A percentile compares a stretch with the other conserved stretches of the same genome.
phyloP scores from a whole-genome alignment of 2,888 invertebrate genomes.

The Epinotia brunnichana region DNA sequence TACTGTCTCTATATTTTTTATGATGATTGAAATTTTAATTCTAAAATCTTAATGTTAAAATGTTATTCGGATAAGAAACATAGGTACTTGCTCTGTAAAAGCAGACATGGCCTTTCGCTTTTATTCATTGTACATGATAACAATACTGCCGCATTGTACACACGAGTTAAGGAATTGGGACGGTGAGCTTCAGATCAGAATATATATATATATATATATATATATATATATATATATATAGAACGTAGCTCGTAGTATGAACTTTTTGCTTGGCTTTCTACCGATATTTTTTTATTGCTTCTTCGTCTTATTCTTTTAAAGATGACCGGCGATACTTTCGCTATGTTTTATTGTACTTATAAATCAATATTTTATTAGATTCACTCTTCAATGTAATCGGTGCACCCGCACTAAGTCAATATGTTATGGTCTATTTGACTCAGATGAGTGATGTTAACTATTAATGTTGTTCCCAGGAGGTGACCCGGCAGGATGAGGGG shows the following conservation, averaged over 20 bases:
- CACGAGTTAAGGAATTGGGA: conserved; percentile 46
- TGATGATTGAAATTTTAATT: neutral
- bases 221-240: too few relatives aligned
- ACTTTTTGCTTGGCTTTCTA: conserved; percentile 57
- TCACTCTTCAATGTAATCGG: neutral
- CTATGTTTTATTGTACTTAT: conserved; percentile 6
- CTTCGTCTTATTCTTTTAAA: conserved; percentile 27
- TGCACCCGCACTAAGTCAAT: too few relatives aligned
- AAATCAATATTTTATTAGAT: neutral
- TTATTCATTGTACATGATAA: conserved; percentile 53
- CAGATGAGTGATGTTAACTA: neutral
- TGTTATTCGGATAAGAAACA: conserved; percentile 5
- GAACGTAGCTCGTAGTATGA: conserved; percentile 46
- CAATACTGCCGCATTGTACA: conserved; percentile 42
- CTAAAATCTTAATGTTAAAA: neutral
- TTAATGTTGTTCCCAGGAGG: conserved; percentile 60
- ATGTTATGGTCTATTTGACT: neutral
- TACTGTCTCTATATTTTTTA: neutral
- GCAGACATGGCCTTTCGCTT: conserved; percentile 62
- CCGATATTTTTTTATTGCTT: conserved; percentile 36
- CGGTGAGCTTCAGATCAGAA: conserved; percentile 45
- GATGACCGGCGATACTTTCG: conserved; percentile 25
- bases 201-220: too few relatives aligned
- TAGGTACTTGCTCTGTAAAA: conserved; percentile 8
- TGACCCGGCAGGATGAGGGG: conserved; percentile 69